phyloP scores from a whole-genome alignment of 2,888 invertebrate species.

The Tetanocera ferruginea region DNA sequence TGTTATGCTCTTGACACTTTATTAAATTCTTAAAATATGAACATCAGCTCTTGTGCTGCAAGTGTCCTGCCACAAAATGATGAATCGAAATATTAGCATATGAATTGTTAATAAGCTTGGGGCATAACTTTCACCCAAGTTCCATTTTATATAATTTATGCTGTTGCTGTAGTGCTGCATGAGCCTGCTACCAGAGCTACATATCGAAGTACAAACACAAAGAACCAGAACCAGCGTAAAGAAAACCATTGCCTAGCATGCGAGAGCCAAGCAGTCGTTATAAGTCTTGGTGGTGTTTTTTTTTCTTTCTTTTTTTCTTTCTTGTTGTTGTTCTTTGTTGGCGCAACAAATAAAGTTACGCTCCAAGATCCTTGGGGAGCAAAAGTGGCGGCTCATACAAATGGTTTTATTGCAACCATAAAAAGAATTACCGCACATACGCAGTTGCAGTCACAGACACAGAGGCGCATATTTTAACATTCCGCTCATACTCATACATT shows the following conservation, averaged over 20 bases:
- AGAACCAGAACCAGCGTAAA: neutral
- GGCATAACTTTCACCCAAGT: constrained; percentile 11
- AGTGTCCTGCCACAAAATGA: too few species aligned
- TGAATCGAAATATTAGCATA: constrained; percentile 12
- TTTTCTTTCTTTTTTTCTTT: neutral
- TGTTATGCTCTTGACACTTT: too few species aligned
- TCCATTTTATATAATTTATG: constrained; percentile 9
- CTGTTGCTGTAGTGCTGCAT: neutral
- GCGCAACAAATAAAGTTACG: too few species aligned
- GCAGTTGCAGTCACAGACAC: too few species aligned
- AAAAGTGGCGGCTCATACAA: neutral
- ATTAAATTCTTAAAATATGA: too few species aligned
- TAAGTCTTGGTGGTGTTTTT: too few species aligned
- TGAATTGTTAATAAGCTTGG: constrained; percentile 16
- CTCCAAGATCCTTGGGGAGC: neutral
- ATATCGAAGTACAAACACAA: too few species aligned
- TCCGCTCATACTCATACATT: too few species aligned
- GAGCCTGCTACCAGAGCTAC: too few species aligned
- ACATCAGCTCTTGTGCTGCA: too few species aligned
- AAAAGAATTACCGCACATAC: neutral
- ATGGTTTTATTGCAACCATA: constrained; percentile 3
- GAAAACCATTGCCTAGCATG: neutral
- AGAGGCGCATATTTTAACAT: too few species aligned
- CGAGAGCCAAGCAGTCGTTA: too few species aligned
- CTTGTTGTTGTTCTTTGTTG: neutral